A percentile compares a stretch with the other conserved stretches of the same genome.
These are phyloP conservation scores for Lymantria monacha DNA, from an alignment of 2,888 invertebrate species.

Conservation along the genomic window DNA sequence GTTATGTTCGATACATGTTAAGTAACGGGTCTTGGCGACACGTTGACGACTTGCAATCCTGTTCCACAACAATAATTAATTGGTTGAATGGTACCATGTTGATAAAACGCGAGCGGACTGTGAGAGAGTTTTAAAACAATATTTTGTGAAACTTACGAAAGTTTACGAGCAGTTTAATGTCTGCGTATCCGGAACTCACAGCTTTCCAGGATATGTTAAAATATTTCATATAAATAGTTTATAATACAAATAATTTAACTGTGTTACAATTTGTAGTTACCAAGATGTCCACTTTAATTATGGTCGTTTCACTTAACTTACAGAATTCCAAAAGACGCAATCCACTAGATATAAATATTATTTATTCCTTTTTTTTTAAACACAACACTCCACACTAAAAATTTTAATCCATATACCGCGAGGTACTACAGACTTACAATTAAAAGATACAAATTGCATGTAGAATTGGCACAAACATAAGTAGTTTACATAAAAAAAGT, in stretches of 20 bases:
- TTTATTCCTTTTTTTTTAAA: no score
- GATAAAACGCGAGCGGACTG: constrained; percentile 7
- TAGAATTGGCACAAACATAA: no score
- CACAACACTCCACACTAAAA: no score
- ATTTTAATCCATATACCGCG: no score
- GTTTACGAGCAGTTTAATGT: not conserved
- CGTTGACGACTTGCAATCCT: constrained; percentile 24
- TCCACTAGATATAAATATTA: no score
- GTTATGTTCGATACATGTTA: constrained; percentile 10
- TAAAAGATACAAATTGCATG: no score
- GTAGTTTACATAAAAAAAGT: no score
- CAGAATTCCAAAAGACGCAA: no score
- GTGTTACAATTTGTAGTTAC: no score
- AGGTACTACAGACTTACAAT: no score
- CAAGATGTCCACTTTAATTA: no score
- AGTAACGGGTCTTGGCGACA: constrained; percentile 20
- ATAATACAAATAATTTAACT: not conserved
- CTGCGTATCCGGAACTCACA: not conserved
- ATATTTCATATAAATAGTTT: not conserved
- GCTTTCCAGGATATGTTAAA: not conserved
- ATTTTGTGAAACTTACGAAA: not conserved
- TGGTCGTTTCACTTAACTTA: no score
- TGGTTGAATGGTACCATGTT: constrained; percentile 12
- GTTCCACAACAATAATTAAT: constrained; percentile 22
- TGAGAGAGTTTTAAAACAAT: constrained; percentile 5